These are phyloP conservation scores for Drosophila lini DNA, from an alignment of 1,140 invertebrate genomes.

Conservation along the genomic window DNA sequence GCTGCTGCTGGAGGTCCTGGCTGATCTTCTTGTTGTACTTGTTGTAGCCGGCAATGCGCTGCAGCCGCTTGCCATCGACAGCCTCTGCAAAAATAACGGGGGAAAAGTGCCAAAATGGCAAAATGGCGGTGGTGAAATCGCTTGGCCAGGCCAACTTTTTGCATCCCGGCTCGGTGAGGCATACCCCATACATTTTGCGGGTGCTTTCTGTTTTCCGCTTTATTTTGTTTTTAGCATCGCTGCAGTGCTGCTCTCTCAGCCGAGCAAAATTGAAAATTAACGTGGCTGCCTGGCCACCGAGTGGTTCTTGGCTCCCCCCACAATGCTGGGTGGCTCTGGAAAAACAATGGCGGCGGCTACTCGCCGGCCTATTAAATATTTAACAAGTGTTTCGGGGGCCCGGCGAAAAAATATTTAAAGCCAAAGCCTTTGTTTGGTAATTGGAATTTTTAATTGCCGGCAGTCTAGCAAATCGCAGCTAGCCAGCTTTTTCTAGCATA, in stretches of 20 bases:
- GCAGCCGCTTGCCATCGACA: constrained; percentile 86
- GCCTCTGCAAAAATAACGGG: constrained; percentile 84
- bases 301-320: constrained; percentile 32
- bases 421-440: constrained; percentile 56
- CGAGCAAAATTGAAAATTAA: constrained; percentile 79
- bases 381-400: constrained; percentile 53
- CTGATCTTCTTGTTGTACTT: constrained; percentile 88
- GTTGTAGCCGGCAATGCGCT: constrained; percentile 87
- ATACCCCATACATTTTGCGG: constrained; percentile 42
- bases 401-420: constrained; percentile 56
- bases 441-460: constrained; percentile 54
- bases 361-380: constrained; percentile 71
- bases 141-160: constrained; percentile 62
- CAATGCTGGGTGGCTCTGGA: constrained; percentile 20
- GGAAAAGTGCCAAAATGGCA: constrained; percentile 30
- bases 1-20: constrained; percentile 84
- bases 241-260: constrained; percentile 43
- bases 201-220: background rate
- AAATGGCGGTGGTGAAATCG: constrained; percentile 64
- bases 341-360: constrained; percentile 52
- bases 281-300: constrained; percentile 50
- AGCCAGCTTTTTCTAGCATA: constrained; percentile 34
- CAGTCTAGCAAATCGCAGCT: constrained; percentile 27
- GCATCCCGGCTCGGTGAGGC: constrained; percentile 32
- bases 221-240: constrained; percentile 23